Base-by-base conservation (phyloP, 30 jellyfish, hydroid and myxozoan species). In the Mastigias papua region DNA sequence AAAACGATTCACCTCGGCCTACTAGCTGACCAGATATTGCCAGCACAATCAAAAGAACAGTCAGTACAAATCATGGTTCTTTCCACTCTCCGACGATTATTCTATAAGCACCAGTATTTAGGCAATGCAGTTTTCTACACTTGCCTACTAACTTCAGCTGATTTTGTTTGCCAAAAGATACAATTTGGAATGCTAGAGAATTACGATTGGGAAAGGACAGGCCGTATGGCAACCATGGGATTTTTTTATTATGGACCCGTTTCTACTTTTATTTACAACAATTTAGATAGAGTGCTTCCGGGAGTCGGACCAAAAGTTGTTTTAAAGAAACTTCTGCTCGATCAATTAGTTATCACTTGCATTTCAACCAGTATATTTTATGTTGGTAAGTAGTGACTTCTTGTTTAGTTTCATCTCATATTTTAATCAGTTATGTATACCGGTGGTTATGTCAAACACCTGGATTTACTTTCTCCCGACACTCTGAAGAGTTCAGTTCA, bases 141-240 rank as follows among this genome's bases (percentile, higher is more conserved):
- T 27, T 68, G 96, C 62, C 76, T 88, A 2, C 74, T 89, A 2
- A 78, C 97, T 1, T 73, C 93, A 1, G 97, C 97, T 32, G 97
- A 89, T 61, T 73, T 75, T 23, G 90, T 73, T 10, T 80, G 97
- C 72, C 97, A 89, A 68, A 79, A 74, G 60, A 89, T 89, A 0
- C 97, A 89, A 74, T 31, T 61, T 73, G 97, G 97, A 16, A 82
- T 80, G n/a, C 34, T 51, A 11, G 34, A 87, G 13, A 34, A 75
- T 23, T 67, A 71, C 30, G 97, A 89, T 66, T 89, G 61, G 51
- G 97, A 80, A 72, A 62, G 97, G 33, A 81, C 97, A 50, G 92
- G 92, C 6, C 84, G 97, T 69, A 89, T 89, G 97, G 97, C 92
- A 15, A 69, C 88, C 5, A 50, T 79, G 65, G 97, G 97, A 15